Percentiles rank a stretch among this genome's conserved stretches.
phyloP scores from a whole-genome alignment of 2,797 vertebrate genomes.

The Esox lucius region DNA sequence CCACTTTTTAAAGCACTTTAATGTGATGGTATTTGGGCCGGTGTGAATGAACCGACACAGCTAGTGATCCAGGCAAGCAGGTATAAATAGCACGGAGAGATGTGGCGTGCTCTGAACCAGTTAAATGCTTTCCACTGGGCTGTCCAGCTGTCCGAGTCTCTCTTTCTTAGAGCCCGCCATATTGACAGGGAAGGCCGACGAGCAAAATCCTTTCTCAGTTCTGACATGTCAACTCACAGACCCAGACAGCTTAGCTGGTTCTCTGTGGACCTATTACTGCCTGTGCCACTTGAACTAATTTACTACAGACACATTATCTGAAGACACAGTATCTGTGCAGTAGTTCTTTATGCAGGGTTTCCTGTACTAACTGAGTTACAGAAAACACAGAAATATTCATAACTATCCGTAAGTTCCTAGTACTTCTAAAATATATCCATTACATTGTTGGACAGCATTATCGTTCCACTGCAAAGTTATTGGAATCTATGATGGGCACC shows the following conservation, averaged over 20 bases:
- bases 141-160: slow-evolving; percentile 72
- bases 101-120: slow-evolving; percentile 45
- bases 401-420: background rate
- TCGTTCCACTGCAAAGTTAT: background rate
- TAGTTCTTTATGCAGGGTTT: background rate
- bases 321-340: background rate
- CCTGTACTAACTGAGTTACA: background rate
- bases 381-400: background rate
- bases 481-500: background rate
- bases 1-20: slow-evolving; percentile 14
- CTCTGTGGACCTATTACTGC: background rate
- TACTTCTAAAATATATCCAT: background rate
- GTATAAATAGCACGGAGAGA: slow-evolving; percentile 67
- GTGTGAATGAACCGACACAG: slow-evolving; percentile 63
- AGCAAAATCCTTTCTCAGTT: background rate
- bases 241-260: background rate
- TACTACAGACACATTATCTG: background rate
- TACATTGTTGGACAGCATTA: background rate
- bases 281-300: background rate
- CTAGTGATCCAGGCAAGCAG: slow-evolving; percentile 33
- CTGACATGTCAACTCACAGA: background rate
- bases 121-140: slow-evolving; percentile 61
- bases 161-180: slow-evolving; percentile 48
- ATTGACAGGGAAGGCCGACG: slow-evolving; percentile 10
- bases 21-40: slow-evolving; percentile 45